Conservation (phyloP, 2,113 vertebrate species). For the Seriola quinqueradiata region DNA sequence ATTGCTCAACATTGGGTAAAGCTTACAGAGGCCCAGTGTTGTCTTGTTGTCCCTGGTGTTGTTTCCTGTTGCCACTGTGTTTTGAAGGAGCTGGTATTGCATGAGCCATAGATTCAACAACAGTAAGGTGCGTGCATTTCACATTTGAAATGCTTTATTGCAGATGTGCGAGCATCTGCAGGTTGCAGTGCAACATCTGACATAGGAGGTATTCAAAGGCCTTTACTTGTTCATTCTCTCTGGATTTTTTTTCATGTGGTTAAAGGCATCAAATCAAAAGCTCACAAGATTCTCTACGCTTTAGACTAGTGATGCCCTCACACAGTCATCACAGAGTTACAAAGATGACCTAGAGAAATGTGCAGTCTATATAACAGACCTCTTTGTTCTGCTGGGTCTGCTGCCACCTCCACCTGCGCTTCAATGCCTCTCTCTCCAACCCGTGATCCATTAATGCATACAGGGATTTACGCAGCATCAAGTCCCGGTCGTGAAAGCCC, state of each 20-base stretch:
- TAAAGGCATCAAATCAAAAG: neutral
- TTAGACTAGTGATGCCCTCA: neutral
- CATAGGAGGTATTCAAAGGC: neutral
- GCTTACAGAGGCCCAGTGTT: neutral
- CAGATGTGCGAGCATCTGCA: neutral
- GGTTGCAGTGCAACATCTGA: neutral
- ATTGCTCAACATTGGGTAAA: neutral
- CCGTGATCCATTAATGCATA: constrained; percentile 94
- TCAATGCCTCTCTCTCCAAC: constrained; percentile 90
- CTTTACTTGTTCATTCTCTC: neutral
- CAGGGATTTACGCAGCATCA: constrained; percentile 94
- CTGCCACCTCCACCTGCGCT: constrained; percentile 96
- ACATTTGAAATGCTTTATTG: neutral
- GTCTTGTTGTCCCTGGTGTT: neutral
- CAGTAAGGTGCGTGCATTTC: neutral
- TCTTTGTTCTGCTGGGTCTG: constrained; percentile 99
- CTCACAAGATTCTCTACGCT: neutral
- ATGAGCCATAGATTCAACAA: neutral
- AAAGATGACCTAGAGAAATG: neutral
- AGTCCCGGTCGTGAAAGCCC: constrained; percentile 96
- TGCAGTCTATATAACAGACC: constrained; percentile 78
- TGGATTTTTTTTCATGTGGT: neutral
- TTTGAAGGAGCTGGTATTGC: neutral
- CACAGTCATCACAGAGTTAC: neutral
- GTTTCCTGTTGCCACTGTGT: neutral